Conservation (phyloP, 92 coral and sea anemone species). For the Ricordea florida region DNA sequence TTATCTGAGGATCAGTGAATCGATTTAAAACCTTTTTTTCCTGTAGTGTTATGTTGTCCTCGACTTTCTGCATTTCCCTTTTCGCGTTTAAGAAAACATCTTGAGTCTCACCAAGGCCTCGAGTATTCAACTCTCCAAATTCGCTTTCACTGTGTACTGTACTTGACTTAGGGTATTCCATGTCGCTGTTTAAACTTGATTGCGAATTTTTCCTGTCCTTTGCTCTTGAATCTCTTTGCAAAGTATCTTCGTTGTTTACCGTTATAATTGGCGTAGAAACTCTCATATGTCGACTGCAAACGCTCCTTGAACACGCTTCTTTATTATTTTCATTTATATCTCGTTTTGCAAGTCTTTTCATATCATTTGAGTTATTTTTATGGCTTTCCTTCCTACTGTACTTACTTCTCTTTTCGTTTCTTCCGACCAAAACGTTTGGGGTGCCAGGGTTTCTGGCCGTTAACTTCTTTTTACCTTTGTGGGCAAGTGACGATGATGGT, state of each 20-base stretch:
- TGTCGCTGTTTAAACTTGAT: background rate
- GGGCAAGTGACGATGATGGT: background rate
- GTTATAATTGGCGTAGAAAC: background rate
- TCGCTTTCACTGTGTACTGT: background rate
- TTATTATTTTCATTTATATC: background rate
- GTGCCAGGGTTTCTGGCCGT: background rate
- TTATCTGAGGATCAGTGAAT: constrained; percentile 63
- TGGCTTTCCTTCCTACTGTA: background rate
- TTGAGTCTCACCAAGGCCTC: background rate
- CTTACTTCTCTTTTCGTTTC: background rate
- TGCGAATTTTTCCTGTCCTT: background rate
- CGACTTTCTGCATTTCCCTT: background rate
- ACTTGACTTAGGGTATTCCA: background rate
- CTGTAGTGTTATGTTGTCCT: constrained; percentile 13
- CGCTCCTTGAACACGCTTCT: background rate
- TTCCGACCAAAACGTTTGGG: background rate
- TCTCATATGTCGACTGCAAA: constrained; percentile 37
- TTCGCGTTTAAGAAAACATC: background rate
- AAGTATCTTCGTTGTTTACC: background rate
- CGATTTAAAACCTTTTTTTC: constrained; percentile 60
- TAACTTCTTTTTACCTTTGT: background rate
- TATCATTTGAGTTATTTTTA: background rate
- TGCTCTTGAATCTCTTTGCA: background rate
- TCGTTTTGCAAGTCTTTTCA: too few relatives aligned
- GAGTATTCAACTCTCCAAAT: too few relatives aligned